Base-by-base conservation (phyloP, 2,888 invertebrate genomes). In the Biston stratarius region DNA sequence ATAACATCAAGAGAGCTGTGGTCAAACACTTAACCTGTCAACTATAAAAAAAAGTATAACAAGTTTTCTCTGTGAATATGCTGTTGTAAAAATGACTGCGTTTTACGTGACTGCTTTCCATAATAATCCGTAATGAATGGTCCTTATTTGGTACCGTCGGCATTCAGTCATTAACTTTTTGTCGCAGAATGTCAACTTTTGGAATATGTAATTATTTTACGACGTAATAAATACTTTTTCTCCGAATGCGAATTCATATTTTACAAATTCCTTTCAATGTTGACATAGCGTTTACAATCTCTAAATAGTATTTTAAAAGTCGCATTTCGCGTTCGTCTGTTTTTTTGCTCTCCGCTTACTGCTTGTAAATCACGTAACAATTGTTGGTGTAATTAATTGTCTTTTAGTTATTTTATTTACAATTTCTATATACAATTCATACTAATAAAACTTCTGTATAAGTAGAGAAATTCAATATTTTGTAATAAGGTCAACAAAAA, bases 121-220 rank as follows among this genome's bases (percentile, higher is more conserved):
- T 71, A 70, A 67, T 56, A 42, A 65, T 63, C 42, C 47, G 24
- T 70, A 73, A 71, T 72, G 65, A 65, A 38, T 64, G 63, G 58
- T 68, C 61, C 64, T 65, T 45, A 67, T 65, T 65, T 64, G 52
- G 53, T 67, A 61, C 42, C 55, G 53, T 59, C 49, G 42, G 48
- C 38, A 33, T 59, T 61, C 53, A 51, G 48, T 40, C 52, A 60
- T 67, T 67, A 65, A 52, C 57, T 45, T 68, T 70, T 70, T 55
- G 59, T 36, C 33, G 58, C 57, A 33, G 59, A 59, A 55, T 14
- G 42, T 45, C 52, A 38, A 49, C 45, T 59, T 59, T 58, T 56
- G 44, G 36, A 51, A 49, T 24, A 34, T 33, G 49, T 40, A 47
- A 40, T 52, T 53, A 40, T 24, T 49, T 34, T 42, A 56, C 57